phyloP scores from a whole-genome alignment of 2,113 vertebrate species.

The Calidris pugnax region DNA sequence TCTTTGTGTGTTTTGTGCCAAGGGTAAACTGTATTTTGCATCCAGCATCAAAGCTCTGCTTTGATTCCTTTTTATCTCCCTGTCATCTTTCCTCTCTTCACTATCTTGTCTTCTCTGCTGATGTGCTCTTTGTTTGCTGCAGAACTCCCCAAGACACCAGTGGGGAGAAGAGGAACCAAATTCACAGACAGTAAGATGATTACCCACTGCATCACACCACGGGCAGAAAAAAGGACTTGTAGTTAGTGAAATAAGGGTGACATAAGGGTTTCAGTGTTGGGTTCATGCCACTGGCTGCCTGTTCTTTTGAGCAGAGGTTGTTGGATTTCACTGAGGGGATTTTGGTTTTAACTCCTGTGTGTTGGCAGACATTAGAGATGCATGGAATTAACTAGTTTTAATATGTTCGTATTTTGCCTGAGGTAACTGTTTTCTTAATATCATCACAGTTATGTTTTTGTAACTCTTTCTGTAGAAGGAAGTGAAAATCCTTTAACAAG shows the following conservation, averaged over 20 bases:
- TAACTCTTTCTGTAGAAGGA: neutral
- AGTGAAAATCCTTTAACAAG: neutral
- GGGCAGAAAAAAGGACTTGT: neutral
- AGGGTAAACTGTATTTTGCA: neutral
- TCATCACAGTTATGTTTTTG: neutral
- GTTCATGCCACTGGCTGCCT: neutral
- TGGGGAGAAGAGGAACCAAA: constrained; percentile 86
- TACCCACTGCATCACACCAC: neutral
- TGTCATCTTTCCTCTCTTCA: neutral
- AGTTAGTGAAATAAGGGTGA: neutral
- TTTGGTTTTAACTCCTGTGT: neutral
- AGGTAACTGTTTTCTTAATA: neutral
- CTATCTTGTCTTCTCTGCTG: neutral
- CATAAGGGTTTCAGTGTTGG: neutral
- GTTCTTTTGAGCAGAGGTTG: neutral
- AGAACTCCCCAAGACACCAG: constrained; percentile 86
- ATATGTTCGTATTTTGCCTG: neutral
- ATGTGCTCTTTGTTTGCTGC: constrained; percentile 58
- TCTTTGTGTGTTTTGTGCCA: neutral
- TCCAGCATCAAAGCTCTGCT: neutral
- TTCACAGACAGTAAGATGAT: constrained; percentile 78
- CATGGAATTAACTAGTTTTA: neutral
- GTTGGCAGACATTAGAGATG: neutral
- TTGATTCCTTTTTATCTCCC: neutral
- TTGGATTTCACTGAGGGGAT: neutral